These are phyloP conservation scores for Pelodiscus sinensis DNA, from an alignment of 2,113 vertebrate species.

Conservation along the genomic window DNA sequence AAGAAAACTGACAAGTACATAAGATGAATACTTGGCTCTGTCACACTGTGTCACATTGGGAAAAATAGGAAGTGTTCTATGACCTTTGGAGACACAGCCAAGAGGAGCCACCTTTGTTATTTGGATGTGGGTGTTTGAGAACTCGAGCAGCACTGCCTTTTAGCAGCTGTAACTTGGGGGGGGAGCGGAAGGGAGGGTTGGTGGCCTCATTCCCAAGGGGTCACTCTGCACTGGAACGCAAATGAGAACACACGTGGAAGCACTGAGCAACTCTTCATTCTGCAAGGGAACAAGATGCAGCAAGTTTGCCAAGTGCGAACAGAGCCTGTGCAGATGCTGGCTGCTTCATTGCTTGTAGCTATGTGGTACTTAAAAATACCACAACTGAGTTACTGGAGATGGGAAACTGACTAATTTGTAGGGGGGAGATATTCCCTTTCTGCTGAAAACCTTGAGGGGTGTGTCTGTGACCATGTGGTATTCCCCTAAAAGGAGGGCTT, in stretches of 20 bases:
- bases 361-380: too few relatives aligned
- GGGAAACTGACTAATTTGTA: neutral
- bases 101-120: slow-evolving; percentile 1
- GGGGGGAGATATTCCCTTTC: neutral
- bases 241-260: fast-evolving
- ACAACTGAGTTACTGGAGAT: neutral
- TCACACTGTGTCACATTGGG: slow-evolving; percentile 69
- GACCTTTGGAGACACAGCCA: slow-evolving; percentile 74
- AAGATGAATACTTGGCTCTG: slow-evolving; percentile 81
- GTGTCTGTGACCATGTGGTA: neutral
- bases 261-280: fast-evolving
- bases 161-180: neutral
- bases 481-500: neutral
- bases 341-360: too few relatives aligned
- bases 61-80: slow-evolving; percentile 72
- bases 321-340: too few relatives aligned
- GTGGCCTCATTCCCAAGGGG: neutral
- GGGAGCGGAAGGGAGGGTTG: neutral
- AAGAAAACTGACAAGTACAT: slow-evolving; percentile 79
- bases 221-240: fast-evolving
- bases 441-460: neutral
- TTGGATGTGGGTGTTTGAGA: fast-evolving
- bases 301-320: neutral
- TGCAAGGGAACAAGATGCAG: neutral
- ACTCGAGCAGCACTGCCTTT: slow-evolving; percentile 13